Evolutionary conservation across 2,797 vertebrate genomes (phyloP), one percentile per base, ranked within the genome.

Genomic region (Rhyacichthys aspro): DNA sequence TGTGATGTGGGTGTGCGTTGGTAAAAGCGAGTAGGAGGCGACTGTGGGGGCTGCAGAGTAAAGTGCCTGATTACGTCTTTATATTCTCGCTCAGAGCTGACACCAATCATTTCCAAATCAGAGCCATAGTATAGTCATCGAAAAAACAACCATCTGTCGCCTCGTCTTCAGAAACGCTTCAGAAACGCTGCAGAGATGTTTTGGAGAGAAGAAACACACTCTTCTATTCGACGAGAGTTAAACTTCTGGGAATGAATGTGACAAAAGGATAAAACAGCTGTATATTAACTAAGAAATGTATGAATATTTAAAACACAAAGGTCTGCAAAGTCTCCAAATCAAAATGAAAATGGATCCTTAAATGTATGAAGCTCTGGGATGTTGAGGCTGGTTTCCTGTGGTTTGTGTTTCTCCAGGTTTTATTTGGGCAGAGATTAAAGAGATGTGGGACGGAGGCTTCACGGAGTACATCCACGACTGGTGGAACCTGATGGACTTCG

Each of bases 401-500:
- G 19, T 67, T n/a, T 44, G 2, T 11, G 59, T 32, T 69, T 52
- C 68, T 64, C 15, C 87, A 99, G 96, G 97, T 73, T 98, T 99
- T 84, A 99, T 99, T 85, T 99, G 97, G 97, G 97, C 96, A 46
- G 97, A 98, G 88, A 99, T 98, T 76, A 99, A 99, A 69, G 96
- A 99, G 82, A 99, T 99, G 97, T 98, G 97, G 97, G 96, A 98
- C 44, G 97, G 97, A 15, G 97, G 97, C 63, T 98, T 99, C 87
- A 97, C 93, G 11, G 96, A 99, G 80, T 99, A 99, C 0, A 93
- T 98, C 14, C 97, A 99, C 0, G 96, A 99, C 84, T 99, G 96
- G 97, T 99, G 97, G 96, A 98, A 99, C 82, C 90, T 98, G 79
- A 98, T 99, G 96, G 96, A 98, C 90, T 99, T 98, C 74, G 97